These are phyloP conservation scores for Arenaria interpres DNA, from an alignment of 2,113 vertebrate species.

Conservation along the genomic window DNA sequence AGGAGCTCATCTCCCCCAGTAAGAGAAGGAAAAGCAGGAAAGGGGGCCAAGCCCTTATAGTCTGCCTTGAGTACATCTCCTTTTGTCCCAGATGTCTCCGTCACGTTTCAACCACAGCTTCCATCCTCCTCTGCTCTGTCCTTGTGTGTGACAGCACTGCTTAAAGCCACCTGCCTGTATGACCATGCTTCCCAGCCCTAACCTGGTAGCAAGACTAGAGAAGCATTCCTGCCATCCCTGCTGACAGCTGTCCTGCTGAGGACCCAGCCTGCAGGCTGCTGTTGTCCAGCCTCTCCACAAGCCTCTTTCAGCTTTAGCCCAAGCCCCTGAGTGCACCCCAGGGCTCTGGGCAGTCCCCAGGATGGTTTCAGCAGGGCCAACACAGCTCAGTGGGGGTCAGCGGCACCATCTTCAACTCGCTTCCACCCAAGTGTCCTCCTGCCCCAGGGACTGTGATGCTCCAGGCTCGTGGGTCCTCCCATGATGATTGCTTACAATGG, in stretches of 20 bases:
- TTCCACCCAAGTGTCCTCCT: neutral
- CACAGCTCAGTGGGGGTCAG: neutral
- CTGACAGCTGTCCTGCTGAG: rapidly evolving
- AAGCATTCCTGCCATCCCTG: neutral
- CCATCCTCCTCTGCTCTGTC: neutral
- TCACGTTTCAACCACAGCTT: neutral
- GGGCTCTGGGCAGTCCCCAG: neutral
- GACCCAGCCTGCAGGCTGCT: neutral
- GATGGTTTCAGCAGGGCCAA: neutral
- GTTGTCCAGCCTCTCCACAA: neutral
- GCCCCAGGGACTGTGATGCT: neutral
- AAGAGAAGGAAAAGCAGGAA: neutral
- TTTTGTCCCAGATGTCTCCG: neutral
- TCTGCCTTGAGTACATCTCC: neutral
- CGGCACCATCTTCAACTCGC: neutral
- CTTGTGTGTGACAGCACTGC: neutral
- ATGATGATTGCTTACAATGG: neutral
- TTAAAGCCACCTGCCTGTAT: neutral
- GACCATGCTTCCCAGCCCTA: neutral
- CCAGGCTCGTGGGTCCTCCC: neutral
- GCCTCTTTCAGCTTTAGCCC: neutral
- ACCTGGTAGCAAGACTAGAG: neutral
- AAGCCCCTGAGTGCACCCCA: neutral
- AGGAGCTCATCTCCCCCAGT: neutral
- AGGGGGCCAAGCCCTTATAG: neutral